These are phyloP conservation scores for Pseudorectes ferrugineus DNA, from an alignment of 2,113 vertebrate genomes.

Conservation along the genomic window DNA sequence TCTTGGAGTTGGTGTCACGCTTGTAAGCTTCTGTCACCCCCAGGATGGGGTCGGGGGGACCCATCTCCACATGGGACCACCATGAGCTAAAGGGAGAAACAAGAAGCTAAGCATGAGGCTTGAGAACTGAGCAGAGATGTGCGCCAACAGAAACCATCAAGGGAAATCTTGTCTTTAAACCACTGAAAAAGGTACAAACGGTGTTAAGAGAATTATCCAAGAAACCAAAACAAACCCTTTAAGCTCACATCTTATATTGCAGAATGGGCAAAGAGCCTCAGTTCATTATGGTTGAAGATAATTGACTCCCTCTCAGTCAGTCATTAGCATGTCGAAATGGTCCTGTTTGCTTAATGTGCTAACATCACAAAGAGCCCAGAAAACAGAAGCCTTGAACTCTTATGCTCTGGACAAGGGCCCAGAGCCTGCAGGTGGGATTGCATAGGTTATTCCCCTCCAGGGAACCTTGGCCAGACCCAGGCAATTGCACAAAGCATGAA, in stretches of 20 bases:
- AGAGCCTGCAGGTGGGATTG: background rate
- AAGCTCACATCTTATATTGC: background rate
- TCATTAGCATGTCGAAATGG: background rate
- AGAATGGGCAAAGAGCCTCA: background rate
- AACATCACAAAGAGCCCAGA: background rate
- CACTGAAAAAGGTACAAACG: background rate
- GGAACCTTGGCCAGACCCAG: background rate
- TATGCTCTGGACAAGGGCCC: background rate
- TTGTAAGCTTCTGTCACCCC: conserved; percentile 94
- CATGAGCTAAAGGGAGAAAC: conserved; percentile 80
- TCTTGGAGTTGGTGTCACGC: conserved; percentile 88
- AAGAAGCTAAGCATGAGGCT: background rate
- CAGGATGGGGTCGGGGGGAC: conserved; percentile 93
- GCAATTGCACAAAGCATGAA: background rate
- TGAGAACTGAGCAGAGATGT: background rate
- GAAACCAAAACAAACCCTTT: background rate
- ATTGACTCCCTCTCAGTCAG: background rate
- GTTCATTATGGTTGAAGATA: background rate
- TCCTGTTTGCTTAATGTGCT: background rate
- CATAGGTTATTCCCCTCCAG: background rate
- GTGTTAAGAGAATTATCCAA: background rate
- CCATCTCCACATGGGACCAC: conserved; percentile 95
- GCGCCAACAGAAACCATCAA: background rate
- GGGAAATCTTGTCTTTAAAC: background rate
- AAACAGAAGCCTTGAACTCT: background rate